A percentile compares a stretch with the other conserved stretches of the same genome.
Conservation (phyloP, 2,888 invertebrate species). For the Napeogenes inachia region DNA sequence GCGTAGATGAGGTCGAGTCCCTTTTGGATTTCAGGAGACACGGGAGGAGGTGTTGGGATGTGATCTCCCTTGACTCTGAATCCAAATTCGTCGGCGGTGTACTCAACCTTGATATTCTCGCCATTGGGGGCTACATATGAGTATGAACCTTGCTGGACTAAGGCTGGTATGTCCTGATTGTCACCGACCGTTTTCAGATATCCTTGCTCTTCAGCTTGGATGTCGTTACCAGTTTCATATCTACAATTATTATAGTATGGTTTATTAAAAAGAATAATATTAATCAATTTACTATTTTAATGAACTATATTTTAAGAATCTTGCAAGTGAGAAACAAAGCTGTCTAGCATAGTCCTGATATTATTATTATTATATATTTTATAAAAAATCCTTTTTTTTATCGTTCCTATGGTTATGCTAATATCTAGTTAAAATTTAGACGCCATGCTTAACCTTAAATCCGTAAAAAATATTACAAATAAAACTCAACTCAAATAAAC, state of each 20-base stretch:
- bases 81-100: slow-evolving; percentile 89
- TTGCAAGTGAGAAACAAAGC: no score
- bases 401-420: no score
- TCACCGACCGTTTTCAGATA: slow-evolving; percentile 83
- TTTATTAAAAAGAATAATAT: no score
- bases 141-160: slow-evolving; percentile 88
- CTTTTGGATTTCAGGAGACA: slow-evolving; percentile 90
- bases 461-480: no score
- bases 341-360: no score
- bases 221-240: slow-evolving; percentile 91
- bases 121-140: slow-evolving; percentile 89
- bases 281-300: no score
- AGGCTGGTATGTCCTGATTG: slow-evolving; percentile 75
- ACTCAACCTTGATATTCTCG: slow-evolving; percentile 84
- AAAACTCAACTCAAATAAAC: not conserved
- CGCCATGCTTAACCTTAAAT: no score
- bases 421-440: no score
- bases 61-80: slow-evolving; percentile 89
- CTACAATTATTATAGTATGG: slow-evolving; percentile 55
- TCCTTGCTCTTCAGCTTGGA: slow-evolving; percentile 87
- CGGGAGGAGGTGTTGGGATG: slow-evolving; percentile 89
- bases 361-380: no score
- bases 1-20: slow-evolving; percentile 91
- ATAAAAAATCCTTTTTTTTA: no score
- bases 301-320: no score